These are phyloP conservation scores for Pelecanoides urinatrix DNA, from an alignment of 2,113 vertebrate genomes.

Conservation along the genomic window DNA sequence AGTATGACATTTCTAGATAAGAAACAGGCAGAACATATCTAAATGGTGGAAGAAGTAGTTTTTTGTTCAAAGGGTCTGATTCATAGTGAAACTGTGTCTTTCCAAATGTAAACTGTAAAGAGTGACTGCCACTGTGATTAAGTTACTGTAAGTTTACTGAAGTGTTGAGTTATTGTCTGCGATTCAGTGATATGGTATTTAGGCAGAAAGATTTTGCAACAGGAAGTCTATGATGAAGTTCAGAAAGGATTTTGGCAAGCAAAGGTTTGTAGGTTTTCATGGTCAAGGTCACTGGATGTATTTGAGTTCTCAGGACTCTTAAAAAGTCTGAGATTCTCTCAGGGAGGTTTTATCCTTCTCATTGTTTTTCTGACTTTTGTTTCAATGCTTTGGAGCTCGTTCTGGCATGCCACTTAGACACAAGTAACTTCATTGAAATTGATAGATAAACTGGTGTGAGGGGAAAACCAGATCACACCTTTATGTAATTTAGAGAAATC, in stretches of 20 bases:
- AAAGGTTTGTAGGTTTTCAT: background rate
- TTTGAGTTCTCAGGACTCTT: background rate
- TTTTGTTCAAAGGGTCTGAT: background rate
- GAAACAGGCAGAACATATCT: fast-evolving
- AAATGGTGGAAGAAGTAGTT: background rate
- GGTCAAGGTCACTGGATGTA: constrained; percentile 8
- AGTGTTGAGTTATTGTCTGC: constrained; percentile 19
- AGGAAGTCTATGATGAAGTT: constrained; percentile 18
- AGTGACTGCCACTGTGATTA: background rate
- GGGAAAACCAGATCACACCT: background rate
- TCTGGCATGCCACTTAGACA: background rate
- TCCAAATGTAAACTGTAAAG: background rate
- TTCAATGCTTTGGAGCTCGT: background rate
- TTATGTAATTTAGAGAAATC: background rate
- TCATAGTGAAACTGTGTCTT: background rate
- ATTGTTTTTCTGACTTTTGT: background rate
- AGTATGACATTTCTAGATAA: background rate
- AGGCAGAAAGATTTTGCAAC: constrained; percentile 27
- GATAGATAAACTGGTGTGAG: fast-evolving
- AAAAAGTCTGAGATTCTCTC: background rate
- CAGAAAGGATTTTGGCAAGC: constrained; percentile 26
- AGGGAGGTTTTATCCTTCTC: background rate
- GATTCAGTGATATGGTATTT: background rate
- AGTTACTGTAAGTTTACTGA: background rate
- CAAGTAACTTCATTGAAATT: background rate